Evolutionary conservation across 2,797 vertebrate genomes (phyloP).

Genomic region (Catamblyrhynchus diadema): DNA sequence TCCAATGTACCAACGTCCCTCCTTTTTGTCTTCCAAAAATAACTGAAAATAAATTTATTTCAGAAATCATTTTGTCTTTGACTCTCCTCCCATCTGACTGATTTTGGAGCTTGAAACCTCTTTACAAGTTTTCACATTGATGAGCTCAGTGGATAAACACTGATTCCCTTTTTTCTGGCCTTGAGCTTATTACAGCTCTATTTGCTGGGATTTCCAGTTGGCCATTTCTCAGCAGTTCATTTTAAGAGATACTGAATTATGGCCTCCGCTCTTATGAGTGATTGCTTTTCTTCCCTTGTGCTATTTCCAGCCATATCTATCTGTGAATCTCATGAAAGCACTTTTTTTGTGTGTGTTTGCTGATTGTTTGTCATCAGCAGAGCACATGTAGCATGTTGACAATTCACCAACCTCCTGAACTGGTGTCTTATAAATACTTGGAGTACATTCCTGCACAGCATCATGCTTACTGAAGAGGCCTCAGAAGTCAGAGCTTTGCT

Average conservation of each 20-base stretch:
- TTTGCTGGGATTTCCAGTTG: conserved; percentile 6
- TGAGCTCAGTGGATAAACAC: neutral
- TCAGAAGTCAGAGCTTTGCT: neutral
- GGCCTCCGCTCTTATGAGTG: neutral
- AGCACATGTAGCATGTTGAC: neutral
- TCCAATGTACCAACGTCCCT: conserved; percentile 35
- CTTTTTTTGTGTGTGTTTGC: neutral
- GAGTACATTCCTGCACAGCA: neutral
- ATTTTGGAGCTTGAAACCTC: neutral
- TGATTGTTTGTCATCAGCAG: neutral
- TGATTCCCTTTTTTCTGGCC: neutral
- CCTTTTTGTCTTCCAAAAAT: conserved; percentile 63
- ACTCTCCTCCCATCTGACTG: conserved; percentile 29
- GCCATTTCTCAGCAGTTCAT: conserved; percentile 6
- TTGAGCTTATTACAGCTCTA: neutral
- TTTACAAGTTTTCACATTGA: conserved; percentile 16
- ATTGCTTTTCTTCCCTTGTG: neutral
- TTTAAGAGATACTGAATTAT: conserved; percentile 22
- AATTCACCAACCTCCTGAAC: neutral
- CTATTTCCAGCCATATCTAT: neutral
- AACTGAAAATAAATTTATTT: conserved; percentile 62
- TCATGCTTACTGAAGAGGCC: neutral
- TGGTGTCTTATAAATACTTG: neutral
- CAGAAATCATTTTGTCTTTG: conserved; percentile 30
- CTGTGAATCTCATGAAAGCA: neutral